Base-by-base conservation (phyloP, 2,113 vertebrate species). In the Oostethus manadensis region DNA sequence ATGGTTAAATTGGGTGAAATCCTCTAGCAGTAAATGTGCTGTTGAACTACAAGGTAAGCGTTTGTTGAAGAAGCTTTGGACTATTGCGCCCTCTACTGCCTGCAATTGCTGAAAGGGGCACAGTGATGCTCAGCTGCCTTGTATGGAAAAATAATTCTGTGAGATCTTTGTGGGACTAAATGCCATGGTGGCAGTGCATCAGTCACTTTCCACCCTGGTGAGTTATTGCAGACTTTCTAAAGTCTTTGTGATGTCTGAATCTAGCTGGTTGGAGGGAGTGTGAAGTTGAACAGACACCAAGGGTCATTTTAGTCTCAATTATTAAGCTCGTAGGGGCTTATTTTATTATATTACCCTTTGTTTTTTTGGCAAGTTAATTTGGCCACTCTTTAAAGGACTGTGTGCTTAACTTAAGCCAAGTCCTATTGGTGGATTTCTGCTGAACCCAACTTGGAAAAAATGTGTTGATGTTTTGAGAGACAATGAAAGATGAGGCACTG, bases 101-200 rank as follows among this genome's bases (percentile, higher is more conserved):
- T 0, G 13, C 55, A 26, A 54, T 16, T 16, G 73, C 65, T 23
- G 58, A 29, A 79, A 68, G 66, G 68, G 69, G 57, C 66, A 72
- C 71, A 40, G 66, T 55, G 58, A 51, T 17, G 15, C 65, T 84
- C 51, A 74, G 76, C 74, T 79, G 71, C 77, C 71, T 58, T 66
- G 66, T 56, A 73, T 73, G 83, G 83, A 86, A 42, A 88, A 85
- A 68, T 57, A 51, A 46, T 18, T 53, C 33, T 74, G 63, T 68
- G 54, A 78, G 49, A n/a, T 22, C 46, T 35, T 66, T 70, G 51
- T 61, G 29, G 40, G 56, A 73, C 74, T 35, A 21, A 58, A 45
- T 71, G 70, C 51, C 69, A 58, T 69, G 51, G 66, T 77, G 76
- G 74, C 78, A 77, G 59, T 68, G 22, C 66, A 83, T 83, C 83